Evolutionary conservation across 2,888 invertebrate species (phyloP), one percentile per base, ranked within the genome.

Genomic region (Temnothorax ravouxi): DNA sequence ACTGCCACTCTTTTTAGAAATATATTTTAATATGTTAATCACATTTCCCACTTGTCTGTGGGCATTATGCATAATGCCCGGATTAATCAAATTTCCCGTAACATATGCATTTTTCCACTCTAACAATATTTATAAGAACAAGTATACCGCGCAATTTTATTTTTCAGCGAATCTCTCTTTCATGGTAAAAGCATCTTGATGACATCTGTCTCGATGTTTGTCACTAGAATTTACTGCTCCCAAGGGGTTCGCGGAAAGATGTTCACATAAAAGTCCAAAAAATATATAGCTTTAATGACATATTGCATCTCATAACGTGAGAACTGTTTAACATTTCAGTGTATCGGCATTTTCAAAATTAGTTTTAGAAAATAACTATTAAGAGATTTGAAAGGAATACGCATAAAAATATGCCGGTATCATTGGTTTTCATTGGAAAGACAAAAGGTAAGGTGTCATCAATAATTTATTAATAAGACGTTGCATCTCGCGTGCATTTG

Each of bases 401-500:
- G 15, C 21, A 2, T 1, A 11, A 2, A 25, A 38, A 54, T 29
- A 47, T 1, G 15, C 1, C 13, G 15, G 18, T 18, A 18, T 44
- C 56, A 15, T 9, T 15, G 15, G 15, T 44, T 67, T 54, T 34
- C 34, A 29, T 21, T 25, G 29, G 25, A 56, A 54, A 6, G 6
- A 5, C 41, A 13, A 38, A 38, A n/a, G 21, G 8, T 21, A 47
- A 9, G 25, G 6, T 9, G 29, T 25, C 41, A 21, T 47, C 59
- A 18, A 62, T 75, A 21, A 71, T 59, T 61, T 59, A 62, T 76
- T n/a, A 56, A 54, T 59, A 61, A 61, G 50, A 83, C 67, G 44
- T 56, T 52, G 61, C 83, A 61, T 83, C 29, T 82, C 67, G 59
- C 83, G 62, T 41, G 29, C 50, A 50, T 54, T 44, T 66, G 50